Percentiles rank a stretch among this genome's conserved stretches.
These are phyloP conservation scores for Pristionchus arcanus DNA, from an alignment of 2,888 invertebrate species.

Conservation along the genomic window DNA sequence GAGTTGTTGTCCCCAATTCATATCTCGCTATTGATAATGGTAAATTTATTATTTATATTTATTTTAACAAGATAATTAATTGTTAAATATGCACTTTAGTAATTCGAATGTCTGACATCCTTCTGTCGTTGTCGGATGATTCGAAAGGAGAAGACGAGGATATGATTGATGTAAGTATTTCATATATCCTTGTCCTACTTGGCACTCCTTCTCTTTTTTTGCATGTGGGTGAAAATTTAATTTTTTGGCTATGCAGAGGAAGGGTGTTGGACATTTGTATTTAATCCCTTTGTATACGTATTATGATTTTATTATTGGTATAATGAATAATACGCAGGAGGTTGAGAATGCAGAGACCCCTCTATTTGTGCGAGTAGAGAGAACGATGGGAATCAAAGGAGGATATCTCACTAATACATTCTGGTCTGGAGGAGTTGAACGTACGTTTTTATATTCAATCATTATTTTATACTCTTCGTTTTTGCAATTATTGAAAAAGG, in stretches of 20 bases:
- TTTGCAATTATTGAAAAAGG: slow-evolving; percentile 50
- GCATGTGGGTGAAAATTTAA: background rate
- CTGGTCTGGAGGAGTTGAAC: slow-evolving; percentile 67
- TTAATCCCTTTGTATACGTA: too few species aligned
- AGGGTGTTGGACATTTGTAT: too few species aligned
- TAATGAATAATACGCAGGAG: background rate
- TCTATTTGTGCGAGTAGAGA: slow-evolving; percentile 54
- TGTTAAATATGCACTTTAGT: slow-evolving; percentile 33
- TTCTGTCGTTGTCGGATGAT: background rate
- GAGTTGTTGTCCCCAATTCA: slow-evolving; percentile 58
- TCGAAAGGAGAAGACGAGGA: slow-evolving; percentile 22
- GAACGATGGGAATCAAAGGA: slow-evolving; percentile 64
- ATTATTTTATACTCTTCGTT: background rate
- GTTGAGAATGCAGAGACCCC: background rate
- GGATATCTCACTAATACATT: slow-evolving; percentile 67
- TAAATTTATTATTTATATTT: slow-evolving; percentile 3
- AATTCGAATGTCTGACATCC: slow-evolving; percentile 51
- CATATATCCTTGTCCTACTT: background rate
- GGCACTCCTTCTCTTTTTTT: background rate
- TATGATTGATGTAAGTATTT: slow-evolving; percentile 7
- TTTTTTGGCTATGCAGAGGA: background rate
- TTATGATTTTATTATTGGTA: too few species aligned
- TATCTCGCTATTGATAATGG: slow-evolving; percentile 64
- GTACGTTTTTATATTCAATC: slow-evolving; percentile 47
- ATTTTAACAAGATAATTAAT: background rate